Conservation (phyloP, 2,888 invertebrate species). For the Lathronympha strigana region DNA sequence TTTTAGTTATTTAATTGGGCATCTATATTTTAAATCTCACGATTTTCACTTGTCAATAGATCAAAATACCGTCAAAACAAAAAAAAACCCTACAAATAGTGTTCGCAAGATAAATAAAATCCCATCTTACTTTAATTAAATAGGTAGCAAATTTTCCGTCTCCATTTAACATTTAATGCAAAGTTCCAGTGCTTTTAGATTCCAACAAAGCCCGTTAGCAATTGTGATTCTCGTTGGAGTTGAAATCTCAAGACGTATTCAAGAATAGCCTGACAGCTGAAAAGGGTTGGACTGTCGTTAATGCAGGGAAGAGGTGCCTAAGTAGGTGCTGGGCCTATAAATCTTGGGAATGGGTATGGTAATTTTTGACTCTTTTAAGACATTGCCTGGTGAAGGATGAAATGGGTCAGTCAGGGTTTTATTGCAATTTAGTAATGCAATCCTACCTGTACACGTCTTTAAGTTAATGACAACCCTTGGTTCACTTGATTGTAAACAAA, state of each 20-base stretch:
- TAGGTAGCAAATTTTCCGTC: too few relatives aligned
- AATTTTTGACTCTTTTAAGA: slow-evolving; percentile 34
- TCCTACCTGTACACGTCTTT: too few relatives aligned
- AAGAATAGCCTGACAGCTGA: slow-evolving; percentile 50
- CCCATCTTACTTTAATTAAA: too few relatives aligned
- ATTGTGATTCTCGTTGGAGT: slow-evolving; percentile 50
- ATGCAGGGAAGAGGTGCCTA: slow-evolving; percentile 46
- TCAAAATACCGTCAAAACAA: too few relatives aligned
- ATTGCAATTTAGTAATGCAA: neutral
- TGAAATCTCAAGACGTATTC: slow-evolving; percentile 45
- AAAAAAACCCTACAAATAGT: too few relatives aligned
- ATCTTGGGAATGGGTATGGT: slow-evolving; percentile 37
- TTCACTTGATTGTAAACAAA: too few relatives aligned
- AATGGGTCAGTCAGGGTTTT: neutral
- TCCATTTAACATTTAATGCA: neutral
- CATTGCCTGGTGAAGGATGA: slow-evolving; percentile 10
- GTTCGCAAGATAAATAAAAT: too few relatives aligned
- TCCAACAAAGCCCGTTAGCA: slow-evolving; percentile 51
- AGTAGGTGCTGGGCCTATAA: slow-evolving; percentile 43
- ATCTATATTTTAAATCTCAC: too few relatives aligned
- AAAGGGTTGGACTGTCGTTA: slow-evolving; percentile 49
- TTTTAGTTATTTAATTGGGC: too few relatives aligned
- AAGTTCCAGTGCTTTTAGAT: slow-evolving; percentile 32
- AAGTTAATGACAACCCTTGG: too few relatives aligned
- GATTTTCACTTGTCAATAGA: too few relatives aligned